phyloP scores from a whole-genome alignment of 2,797 vertebrate genomes.

The Menidia menidia region DNA sequence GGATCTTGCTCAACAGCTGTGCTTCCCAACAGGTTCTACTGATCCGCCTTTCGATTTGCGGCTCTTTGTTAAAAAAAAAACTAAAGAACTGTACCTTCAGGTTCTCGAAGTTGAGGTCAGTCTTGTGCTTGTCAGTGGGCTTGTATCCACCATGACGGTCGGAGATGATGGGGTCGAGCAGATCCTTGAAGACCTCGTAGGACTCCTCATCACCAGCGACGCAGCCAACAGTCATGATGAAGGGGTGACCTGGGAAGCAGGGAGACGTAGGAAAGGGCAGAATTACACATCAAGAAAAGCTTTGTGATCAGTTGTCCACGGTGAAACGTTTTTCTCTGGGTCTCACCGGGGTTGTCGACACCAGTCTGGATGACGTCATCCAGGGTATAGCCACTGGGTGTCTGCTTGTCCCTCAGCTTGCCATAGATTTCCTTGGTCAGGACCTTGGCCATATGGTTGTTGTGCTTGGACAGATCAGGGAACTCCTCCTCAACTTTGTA shows the following conservation, averaged over 20 bases:
- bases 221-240: constrained; percentile 96
- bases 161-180: constrained; percentile 91
- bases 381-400: constrained; percentile 91
- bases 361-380: constrained; percentile 94
- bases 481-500: constrained; percentile 88
- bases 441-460: constrained; percentile 97
- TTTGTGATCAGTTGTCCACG: rapidly evolving
- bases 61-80: neutral
- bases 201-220: constrained; percentile 94
- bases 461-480: constrained; percentile 90
- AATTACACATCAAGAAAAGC: neutral
- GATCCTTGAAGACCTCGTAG: constrained; percentile 90
- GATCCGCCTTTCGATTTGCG: neutral
- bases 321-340: neutral
- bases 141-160: constrained; percentile 94
- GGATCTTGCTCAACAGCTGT: neutral
- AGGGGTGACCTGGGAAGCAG: constrained; percentile 87
- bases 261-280: neutral
- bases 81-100: constrained; percentile 77
- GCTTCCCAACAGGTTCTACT: neutral
- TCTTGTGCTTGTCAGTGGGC: constrained; percentile 93
- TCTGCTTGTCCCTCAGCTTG: constrained; percentile 92
- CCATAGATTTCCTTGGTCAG: constrained; percentile 88
- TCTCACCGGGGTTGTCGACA: constrained; percentile 92
- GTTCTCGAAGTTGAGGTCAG: constrained; percentile 94